Evolutionary conservation across 1,140 invertebrate species (phyloP), one percentile per base, ranked within the genome.

Genomic region (Caenorhabditis briggsae): DNA sequence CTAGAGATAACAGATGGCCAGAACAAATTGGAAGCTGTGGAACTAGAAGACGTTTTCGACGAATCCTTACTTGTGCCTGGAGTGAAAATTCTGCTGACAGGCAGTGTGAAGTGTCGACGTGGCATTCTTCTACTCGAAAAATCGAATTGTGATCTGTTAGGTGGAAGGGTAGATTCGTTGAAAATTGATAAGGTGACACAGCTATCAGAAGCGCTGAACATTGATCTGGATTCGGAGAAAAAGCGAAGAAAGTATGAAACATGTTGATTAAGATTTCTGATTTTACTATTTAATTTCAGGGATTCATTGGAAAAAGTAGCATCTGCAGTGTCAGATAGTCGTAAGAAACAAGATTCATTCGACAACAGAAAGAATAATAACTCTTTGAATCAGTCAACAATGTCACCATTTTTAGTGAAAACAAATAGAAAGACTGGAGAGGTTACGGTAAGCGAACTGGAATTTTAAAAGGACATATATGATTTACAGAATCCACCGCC

Each of bases 191-290:
- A 50, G 41, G 46, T 78, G 6, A 18, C n/a, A 78, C 70, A 78
- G n/a, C 46, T 78, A 12, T 78, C 70, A 6, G 8, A 9, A 5
- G 70, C 70, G 9, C 23, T 78, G 70, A 78, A 78, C 5, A 20
- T 78, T 25, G 70, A 78, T 50, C 23, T 78, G n/a, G 70, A 78
- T 50, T 46, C 70, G 5, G 70, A 78, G 20, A 78, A 78, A 14
- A 78, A 78, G 18, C 18, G 70, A 50, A 50, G 70, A 78, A 7
- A 78, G 70, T 78, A 9, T 53, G 70, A 50, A 7, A 18, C 46
- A 5, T n/a, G 2, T 53, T 43, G 18, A 23, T 25, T 18, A 9
- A 25, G 11, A 61, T 1, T 61, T 61, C n/a, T 20, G 18, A 61
- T 11, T 61, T 1, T 7, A 7, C 6, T 2, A 58, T 58, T 20